Percentiles rank a stretch among this genome's conserved stretches.
These are phyloP conservation scores for Pristionchus pacificus DNA, from an alignment of 1,140 invertebrate species.

Conservation along the genomic window DNA sequence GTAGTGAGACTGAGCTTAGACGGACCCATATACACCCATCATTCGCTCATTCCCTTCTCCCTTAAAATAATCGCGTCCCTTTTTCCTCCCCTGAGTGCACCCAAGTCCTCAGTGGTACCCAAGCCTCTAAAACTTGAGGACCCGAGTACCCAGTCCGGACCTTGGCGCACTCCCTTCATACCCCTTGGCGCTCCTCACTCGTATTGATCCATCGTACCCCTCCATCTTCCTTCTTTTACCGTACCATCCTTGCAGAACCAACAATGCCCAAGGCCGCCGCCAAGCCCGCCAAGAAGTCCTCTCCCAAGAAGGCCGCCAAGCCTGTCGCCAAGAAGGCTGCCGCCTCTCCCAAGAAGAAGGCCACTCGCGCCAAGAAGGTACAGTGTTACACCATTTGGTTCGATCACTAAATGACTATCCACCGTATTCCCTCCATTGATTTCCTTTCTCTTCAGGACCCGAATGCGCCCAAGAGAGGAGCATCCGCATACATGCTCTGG, in stretches of 20 bases:
- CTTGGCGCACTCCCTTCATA: neutral
- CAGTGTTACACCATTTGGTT: neutral
- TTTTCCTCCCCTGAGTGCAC: neutral
- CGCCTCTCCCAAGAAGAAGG: neutral
- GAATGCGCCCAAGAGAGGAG: conserved; percentile 81
- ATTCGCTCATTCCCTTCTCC: neutral
- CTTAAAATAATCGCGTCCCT: neutral
- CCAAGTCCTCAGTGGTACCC: neutral
- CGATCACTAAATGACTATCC: neutral
- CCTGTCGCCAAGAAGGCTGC: neutral
- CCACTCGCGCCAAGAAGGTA: neutral
- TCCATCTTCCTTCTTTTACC: neutral
- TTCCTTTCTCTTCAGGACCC: conserved; percentile 65
- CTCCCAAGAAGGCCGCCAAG: neutral
- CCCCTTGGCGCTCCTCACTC: neutral
- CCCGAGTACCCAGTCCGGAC: neutral
- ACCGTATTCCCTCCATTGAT: neutral
- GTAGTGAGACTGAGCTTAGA: too few species aligned
- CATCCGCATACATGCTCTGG: conserved; percentile 89
- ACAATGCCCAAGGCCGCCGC: too few species aligned
- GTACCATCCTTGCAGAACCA: neutral
- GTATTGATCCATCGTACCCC: too few species aligned
- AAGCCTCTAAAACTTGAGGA: neutral
- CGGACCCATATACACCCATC: neutral
- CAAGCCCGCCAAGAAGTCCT: neutral